Base-by-base conservation (phyloP, 2,797 vertebrate species). In the Sarcoramphus papa region DNA sequence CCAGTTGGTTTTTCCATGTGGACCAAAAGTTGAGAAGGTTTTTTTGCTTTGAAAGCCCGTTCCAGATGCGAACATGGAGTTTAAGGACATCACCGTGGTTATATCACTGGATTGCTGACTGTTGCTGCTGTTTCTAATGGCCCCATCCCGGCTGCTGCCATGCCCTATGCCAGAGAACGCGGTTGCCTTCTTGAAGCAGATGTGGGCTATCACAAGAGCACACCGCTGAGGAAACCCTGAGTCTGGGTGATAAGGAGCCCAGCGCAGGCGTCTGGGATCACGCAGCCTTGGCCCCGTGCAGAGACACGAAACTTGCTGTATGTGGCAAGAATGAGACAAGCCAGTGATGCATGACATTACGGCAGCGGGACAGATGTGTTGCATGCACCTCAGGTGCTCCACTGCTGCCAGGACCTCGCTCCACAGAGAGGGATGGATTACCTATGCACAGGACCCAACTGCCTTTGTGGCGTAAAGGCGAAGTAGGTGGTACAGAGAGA, bases 361-460 rank as follows among this genome's bases (percentile, higher is more conserved):
- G 0, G 63, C 57, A 40, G 9, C 6, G 45, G 35, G 27, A 85
- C 48, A 69, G 50, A 41, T 0, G 25, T 40, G 54, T 41, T 65
- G 63, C 47, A 8, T 1, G 14, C 11, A 67, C 8, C 37, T 23
- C 35, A 13, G 6, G 8, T 18, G 50, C 50, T 40, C 25, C 56
- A n/a, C 37, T 33, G 84, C 74, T 24, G 79, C 35, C 0, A 0
- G 37, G 37, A 64, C 37, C 54, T 31, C 0, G 0, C 27, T 33
- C 54, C 68, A 33, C 0, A 0, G 57, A 28, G 33, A 54, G 28
- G 40, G 47, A 27, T 10, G 25, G 56, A 48, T 63, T 28, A 69
- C 12, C 35, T 23, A 24, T 0, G 0, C 43, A n/a, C 0, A 37
- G 5, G 18, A 63, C 5, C 14, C 48, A 37, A 33, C 10, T 0